Base-by-base conservation (phyloP, 2,888 invertebrate species). In the Phrixothrix hirtus region DNA sequence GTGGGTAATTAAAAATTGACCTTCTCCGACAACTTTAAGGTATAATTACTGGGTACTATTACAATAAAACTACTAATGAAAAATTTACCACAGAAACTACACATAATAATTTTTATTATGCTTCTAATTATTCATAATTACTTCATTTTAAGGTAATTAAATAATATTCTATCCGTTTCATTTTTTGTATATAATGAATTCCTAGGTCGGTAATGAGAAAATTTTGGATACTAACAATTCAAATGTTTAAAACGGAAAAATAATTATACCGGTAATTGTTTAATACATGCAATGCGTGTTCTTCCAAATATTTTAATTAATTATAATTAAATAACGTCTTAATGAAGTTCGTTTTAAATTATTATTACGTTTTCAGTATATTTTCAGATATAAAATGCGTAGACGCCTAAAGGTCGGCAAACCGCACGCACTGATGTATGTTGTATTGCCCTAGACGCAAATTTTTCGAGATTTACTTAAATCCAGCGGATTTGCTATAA, bases 121-220 rank as follows among this genome's bases (percentile, higher is more conserved):
- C 32, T 12, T 11, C 44, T 55, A 57, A 60, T 60, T 60, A 60
- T 56, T 56, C 49, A 42, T 60, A 58, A 60, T 60, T 58, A 58
- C 55, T 37, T 35, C 34, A n/a, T 11, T 43, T 36, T 45, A 36
- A 36, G 36, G 43, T 45, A 55, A 57, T 58, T 60, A 53, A 58
- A 48, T 17, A 54, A 46, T 50, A 51, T 53, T n/a, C n/a, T n/a
- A n/a, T n/a, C n/a, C n/a, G n/a, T n/a, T n/a, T 55, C 56, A 53
- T 51, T 37, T 45, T 54, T 48, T 36, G 30, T 46, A 31, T 39
- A 47, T 49, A 49, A 55, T 39, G 54, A 53, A 48, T 48, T 53
- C 37, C 31, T 44, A 13, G n/a, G 27, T 38, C 30, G 38, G 45
- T 55, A 55, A 55, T 55, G 50, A 50, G 50, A 46, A 50, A 44